A percentile compares a stretch with the other conserved stretches of the same genome.
phyloP scores from a whole-genome alignment of 2,797 vertebrate species.

The Crotalus adamanteus region DNA sequence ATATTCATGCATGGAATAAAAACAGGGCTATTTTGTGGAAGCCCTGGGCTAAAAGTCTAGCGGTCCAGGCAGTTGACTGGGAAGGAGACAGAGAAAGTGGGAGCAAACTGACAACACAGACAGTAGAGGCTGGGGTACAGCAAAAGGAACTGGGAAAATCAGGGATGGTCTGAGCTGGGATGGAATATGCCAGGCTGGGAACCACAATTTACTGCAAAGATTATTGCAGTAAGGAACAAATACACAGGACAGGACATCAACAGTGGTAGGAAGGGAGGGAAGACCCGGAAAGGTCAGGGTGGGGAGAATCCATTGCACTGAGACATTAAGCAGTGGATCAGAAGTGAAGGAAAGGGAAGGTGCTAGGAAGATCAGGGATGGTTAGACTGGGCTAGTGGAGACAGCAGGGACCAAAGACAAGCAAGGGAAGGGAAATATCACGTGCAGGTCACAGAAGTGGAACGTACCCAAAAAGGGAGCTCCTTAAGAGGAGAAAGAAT shows the following conservation, averaged over 20 bases:
- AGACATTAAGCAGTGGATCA: neutral
- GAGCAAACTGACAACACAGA: neutral
- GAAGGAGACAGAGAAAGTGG: neutral
- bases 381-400: neutral
- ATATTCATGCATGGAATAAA: neutral
- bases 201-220: neutral
- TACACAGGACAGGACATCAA: neutral
- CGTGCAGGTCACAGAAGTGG: neutral
- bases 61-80: neutral
- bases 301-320: neutral
- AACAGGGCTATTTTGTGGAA: neutral
- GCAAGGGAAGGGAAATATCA: neutral
- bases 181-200: neutral
- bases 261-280: neutral
- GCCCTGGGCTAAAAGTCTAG: neutral
- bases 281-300: neutral
- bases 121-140: neutral
- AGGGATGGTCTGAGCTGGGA: neutral
- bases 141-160: neutral
- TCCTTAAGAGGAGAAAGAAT: neutral
- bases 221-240: neutral
- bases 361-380: neutral
- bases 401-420: neutral
- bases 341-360: neutral
- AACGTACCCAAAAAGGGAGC: neutral